Evolutionary conservation across 2,888 invertebrate genomes (phyloP).

Genomic region (Vannuccia rotundouncinata): DNA sequence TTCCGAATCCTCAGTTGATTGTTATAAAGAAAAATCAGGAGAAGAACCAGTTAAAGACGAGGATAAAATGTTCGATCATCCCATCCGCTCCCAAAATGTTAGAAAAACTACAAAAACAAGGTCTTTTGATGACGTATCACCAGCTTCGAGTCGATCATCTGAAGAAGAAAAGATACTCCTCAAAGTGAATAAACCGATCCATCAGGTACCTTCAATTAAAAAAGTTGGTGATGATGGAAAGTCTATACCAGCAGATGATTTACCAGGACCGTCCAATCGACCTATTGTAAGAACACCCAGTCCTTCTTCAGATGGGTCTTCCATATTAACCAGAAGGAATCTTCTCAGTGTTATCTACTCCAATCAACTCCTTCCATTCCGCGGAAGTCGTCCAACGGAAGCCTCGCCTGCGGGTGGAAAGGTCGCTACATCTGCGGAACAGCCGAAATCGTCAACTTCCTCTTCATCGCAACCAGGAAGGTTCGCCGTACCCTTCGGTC

Average conservation of each 20-base stretch:
- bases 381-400: neutral
- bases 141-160: conserved; percentile 4
- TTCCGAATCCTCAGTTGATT: neutral
- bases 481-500: neutral
- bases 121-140: neutral
- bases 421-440: neutral
- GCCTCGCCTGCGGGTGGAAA: neutral
- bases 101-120: neutral
- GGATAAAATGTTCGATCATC: too few relatives aligned
- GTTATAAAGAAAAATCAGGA: neutral
- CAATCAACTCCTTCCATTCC: neutral
- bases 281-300: neutral
- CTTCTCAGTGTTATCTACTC: neutral
- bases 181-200: neutral
- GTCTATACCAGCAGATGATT: neutral
- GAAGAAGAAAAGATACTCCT: neutral
- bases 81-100: neutral
- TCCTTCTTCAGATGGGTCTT: neutral
- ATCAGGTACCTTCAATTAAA: neutral
- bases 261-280: too few relatives aligned
- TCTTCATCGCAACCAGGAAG: neutral
- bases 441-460: neutral
- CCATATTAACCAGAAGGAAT: neutral
- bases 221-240: neutral
- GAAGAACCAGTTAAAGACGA: neutral